phyloP scores from a whole-genome alignment of 2,113 vertebrate genomes.

The Brachypteracias leptosomus region DNA sequence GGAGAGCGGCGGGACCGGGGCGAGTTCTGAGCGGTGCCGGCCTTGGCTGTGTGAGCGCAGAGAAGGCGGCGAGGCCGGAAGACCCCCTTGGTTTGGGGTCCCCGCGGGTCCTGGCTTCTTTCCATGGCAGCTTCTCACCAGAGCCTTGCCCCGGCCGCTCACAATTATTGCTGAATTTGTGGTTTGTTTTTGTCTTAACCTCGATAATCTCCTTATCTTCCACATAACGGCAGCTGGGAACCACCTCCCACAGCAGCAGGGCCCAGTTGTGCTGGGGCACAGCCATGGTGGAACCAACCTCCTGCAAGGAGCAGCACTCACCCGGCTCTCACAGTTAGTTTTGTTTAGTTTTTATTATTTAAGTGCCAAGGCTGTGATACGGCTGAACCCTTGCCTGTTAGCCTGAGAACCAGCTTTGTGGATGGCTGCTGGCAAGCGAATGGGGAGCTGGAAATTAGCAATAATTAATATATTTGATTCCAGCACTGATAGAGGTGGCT shows the following conservation, averaged over 20 bases:
- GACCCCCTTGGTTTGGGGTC: accelerated
- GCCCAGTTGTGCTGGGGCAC: background rate
- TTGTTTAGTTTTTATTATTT: accelerated
- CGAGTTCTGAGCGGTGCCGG: too few species aligned
- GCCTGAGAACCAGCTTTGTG: background rate
- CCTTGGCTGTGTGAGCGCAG: too few species aligned
- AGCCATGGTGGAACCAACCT: background rate
- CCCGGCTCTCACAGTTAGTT: accelerated
- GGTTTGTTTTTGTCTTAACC: background rate
- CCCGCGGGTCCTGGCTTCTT: accelerated
- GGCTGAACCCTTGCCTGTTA: background rate
- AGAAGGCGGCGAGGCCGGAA: accelerated
- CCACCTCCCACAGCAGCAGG: background rate
- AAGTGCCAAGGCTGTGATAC: accelerated
- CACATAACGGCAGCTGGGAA: background rate
- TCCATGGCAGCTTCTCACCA: background rate
- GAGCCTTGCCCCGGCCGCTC: background rate
- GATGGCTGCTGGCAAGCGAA: background rate
- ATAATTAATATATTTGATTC: background rate
- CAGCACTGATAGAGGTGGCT: background rate
- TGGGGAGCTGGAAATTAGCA: background rate
- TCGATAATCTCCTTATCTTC: background rate
- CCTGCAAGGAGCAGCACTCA: background rate
- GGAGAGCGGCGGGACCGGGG: too few species aligned
- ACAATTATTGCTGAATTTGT: background rate